Conservation (phyloP, 2,888 invertebrate species). For the Ichneumon xanthorius region DNA sequence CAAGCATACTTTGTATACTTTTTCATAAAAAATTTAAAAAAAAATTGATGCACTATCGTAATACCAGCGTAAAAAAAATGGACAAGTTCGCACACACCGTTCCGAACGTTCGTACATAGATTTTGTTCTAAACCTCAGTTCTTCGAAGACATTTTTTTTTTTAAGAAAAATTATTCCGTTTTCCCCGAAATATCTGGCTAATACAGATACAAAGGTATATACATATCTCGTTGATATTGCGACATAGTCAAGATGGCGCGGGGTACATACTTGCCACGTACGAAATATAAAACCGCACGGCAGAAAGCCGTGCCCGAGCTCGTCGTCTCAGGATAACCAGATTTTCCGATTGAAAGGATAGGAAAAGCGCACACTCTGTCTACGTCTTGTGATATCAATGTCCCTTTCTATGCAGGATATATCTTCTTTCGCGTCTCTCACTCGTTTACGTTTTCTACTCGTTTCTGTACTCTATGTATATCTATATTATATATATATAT, state of each 20-base stretch:
- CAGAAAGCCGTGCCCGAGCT: conserved; percentile 47
- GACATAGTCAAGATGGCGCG: conserved; percentile 54
- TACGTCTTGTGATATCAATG: conserved; percentile 70
- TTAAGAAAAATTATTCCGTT: conserved; percentile 53
- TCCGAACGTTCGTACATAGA: too few relatives aligned
- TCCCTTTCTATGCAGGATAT: conserved; percentile 54
- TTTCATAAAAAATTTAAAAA: too few relatives aligned
- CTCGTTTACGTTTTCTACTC: conserved; percentile 47
- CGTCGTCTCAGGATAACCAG: conserved; percentile 69
- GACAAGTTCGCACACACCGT: too few relatives aligned
- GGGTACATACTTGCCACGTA: conserved; percentile 22
- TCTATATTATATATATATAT: conserved; percentile 33
- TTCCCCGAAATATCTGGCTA: conserved; percentile 9
- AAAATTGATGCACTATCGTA: too few relatives aligned
- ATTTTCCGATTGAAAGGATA: conserved; percentile 73
- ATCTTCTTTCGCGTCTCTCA: conserved; percentile 27
- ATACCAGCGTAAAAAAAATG: too few relatives aligned
- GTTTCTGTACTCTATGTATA: conserved; percentile 15
- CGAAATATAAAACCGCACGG: conserved; percentile 64
- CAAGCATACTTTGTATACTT: too few relatives aligned
- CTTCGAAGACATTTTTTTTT: background rate
- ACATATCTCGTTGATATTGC: conserved; percentile 51
- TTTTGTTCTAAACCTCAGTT: background rate
- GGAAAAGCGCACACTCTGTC: conserved; percentile 70
- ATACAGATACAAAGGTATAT: conserved; percentile 33